phyloP scores from a whole-genome alignment of 2,797 vertebrate species.

The Nannoperca obscura region DNA sequence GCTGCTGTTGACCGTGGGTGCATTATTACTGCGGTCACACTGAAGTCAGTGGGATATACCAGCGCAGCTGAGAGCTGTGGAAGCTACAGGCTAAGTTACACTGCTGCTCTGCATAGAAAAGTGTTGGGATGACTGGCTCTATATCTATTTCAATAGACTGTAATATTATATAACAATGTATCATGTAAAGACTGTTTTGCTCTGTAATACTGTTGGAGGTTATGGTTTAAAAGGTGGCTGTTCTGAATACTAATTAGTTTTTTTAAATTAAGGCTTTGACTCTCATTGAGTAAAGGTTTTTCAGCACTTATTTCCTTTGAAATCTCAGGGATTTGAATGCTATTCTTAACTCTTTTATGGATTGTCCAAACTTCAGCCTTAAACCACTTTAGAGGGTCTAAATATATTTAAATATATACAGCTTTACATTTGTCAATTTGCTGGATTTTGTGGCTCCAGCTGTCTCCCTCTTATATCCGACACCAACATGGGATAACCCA shows the following conservation, averaged over 20 bases:
- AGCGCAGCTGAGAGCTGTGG: neutral
- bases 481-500: neutral
- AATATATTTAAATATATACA: neutral
- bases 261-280: neutral
- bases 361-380: neutral
- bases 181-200: constrained; percentile 7
- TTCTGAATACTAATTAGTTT: neutral
- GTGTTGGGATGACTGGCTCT: neutral
- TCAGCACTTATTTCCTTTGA: neutral
- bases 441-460: neutral
- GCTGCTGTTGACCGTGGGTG: constrained; percentile 48
- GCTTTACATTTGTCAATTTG: neutral
- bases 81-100: too few species aligned
- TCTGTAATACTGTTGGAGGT: neutral
- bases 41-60: constrained; percentile 7
- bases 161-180: neutral
- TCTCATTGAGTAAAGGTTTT: neutral
- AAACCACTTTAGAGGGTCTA: neutral
- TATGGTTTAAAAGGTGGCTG: neutral
- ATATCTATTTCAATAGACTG: neutral
- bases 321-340: neutral
- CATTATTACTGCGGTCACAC: constrained; percentile 20
- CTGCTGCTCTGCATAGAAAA: constrained; percentile 1
- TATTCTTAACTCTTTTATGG: too few species aligned
- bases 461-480: neutral